Conservation (phyloP, 2,797 vertebrate species). For the Hipposideros larvatus region DNA sequence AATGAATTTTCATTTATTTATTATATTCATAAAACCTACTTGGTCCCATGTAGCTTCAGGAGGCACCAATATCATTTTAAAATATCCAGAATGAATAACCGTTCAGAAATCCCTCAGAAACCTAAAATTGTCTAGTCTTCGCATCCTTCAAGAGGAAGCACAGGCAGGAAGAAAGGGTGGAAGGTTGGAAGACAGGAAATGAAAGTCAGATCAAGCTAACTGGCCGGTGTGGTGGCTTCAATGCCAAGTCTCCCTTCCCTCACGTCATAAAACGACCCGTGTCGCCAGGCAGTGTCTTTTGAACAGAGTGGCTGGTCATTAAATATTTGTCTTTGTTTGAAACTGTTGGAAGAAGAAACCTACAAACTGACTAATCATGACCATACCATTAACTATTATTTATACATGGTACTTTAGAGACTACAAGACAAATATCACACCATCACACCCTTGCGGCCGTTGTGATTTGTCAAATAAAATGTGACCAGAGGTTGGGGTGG, state of each 20-base stretch:
- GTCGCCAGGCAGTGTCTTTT: not conserved
- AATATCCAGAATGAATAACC: conserved; percentile 42
- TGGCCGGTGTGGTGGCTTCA: not conserved
- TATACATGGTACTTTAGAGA: not conserved
- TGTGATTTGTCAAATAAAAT: not conserved
- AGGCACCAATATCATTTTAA: not conserved
- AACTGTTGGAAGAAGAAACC: conserved; percentile 7
- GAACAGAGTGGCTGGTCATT: not conserved
- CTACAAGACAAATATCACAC: not conserved
- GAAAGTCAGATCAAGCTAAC: not conserved
- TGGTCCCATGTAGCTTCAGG: not conserved
- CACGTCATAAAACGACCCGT: not conserved
- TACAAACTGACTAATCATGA: conserved; percentile 19
- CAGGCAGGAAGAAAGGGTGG: not conserved
- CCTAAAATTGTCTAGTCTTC: not conserved
- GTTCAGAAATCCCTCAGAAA: conserved; percentile 21
- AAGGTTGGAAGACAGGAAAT: not conserved
- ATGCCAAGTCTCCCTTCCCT: not conserved
- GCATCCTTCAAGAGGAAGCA: not conserved
- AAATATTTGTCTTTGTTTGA: conserved; percentile 50
- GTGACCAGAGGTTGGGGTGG: not conserved
- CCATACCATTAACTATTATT: not conserved
- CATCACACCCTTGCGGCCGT: not conserved
- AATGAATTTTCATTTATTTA: conserved; percentile 60
- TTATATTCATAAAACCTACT: conserved; percentile 36